A percentile compares a stretch with the other conserved stretches of the same genome.
phyloP scores from a whole-genome alignment of 2,888 invertebrate species.

The Polymixis lichenea region DNA sequence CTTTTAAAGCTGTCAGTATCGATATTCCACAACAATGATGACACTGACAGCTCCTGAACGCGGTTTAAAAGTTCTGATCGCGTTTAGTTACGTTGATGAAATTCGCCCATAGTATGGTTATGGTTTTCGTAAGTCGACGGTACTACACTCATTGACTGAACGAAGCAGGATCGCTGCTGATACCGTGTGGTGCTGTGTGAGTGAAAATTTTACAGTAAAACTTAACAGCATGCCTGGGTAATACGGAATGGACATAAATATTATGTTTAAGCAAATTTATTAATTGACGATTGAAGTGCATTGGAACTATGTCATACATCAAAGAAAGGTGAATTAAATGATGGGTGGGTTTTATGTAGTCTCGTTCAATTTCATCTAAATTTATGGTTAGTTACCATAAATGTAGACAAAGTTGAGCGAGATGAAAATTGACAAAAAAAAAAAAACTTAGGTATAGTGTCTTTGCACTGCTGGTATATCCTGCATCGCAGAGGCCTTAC shows the following conservation, averaged over 20 bases:
- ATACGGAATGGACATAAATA: conserved; percentile 18
- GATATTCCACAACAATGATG: too few relatives aligned
- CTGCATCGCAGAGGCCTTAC: neutral
- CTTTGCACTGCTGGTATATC: neutral
- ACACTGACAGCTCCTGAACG: too few relatives aligned
- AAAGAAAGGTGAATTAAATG: neutral
- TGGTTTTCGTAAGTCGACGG: conserved; percentile 27
- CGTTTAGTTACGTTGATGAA: neutral
- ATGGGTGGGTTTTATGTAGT: neutral
- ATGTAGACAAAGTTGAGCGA: too few relatives aligned
- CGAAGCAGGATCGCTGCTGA: conserved; percentile 69
- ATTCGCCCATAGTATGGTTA: neutral
- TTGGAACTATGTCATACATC: conserved; percentile 9
- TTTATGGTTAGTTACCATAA: neutral
- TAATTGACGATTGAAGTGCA: conserved; percentile 45
- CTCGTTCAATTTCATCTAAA: neutral
- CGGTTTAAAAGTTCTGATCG: too few relatives aligned
- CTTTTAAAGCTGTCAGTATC: too few relatives aligned
- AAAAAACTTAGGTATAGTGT: too few relatives aligned
- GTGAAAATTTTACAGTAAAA: conserved; percentile 69
- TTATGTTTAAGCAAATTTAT: conserved; percentile 27
- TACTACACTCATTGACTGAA: conserved; percentile 42
- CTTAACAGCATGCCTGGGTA: conserved; percentile 74
- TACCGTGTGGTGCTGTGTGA: conserved; percentile 71
- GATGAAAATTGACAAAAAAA: neutral